phyloP scores from a whole-genome alignment of 2,888 invertebrate species.

The Aquatica leii region DNA sequence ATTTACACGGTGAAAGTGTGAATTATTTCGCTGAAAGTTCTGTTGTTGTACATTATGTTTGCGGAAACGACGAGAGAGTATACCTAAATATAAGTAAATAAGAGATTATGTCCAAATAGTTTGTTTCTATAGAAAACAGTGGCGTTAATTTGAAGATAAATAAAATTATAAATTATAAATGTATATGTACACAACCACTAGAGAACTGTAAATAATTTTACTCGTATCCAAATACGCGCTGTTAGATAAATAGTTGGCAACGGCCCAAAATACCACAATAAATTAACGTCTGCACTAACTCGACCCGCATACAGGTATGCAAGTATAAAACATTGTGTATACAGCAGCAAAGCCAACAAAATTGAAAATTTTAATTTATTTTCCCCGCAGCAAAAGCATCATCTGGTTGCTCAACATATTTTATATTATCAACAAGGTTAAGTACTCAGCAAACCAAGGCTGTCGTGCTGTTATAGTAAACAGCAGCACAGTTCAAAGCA shows the following conservation, averaged over 20 bases:
- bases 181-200: slow-evolving; percentile 31
- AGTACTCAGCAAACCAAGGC: slow-evolving; percentile 17
- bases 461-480: slow-evolving; percentile 25
- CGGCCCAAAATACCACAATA: slow-evolving; percentile 40
- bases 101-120: slow-evolving; percentile 1
- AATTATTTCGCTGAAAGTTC: slow-evolving; percentile 8
- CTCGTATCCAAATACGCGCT: slow-evolving; percentile 32
- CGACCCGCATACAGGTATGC: slow-evolving; percentile 40
- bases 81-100: slow-evolving; percentile 1
- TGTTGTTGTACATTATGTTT: too few relatives aligned
- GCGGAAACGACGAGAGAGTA: neutral
- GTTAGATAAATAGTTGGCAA: slow-evolving; percentile 38
- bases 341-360: slow-evolving; percentile 8
- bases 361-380: slow-evolving; percentile 12
- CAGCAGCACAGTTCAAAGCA: slow-evolving; percentile 14
- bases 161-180: slow-evolving; percentile 29
- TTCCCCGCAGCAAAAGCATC: neutral
- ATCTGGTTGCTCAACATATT: neutral
- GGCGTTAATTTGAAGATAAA: slow-evolving; percentile 17
- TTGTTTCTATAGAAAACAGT: slow-evolving; percentile 11
- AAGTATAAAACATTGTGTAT: slow-evolving; percentile 28
- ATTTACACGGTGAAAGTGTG: too few relatives aligned
- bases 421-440: slow-evolving; percentile 16
- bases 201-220: slow-evolving; percentile 36
- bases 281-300: slow-evolving; percentile 40